Conservation (phyloP, 2,113 vertebrate species). For the Oryzias celebensis region DNA sequence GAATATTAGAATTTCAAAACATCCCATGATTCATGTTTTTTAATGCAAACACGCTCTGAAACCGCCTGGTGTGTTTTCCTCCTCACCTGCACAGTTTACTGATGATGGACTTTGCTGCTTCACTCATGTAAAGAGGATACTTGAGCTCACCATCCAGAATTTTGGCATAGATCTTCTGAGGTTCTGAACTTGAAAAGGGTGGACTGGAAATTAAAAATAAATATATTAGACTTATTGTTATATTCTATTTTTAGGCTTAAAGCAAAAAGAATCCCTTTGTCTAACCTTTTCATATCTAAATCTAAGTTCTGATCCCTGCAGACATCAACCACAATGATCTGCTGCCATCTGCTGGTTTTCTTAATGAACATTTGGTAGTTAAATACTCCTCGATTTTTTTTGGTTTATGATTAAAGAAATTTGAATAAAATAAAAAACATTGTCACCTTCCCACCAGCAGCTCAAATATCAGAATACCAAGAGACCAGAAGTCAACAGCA, state of each 20-base stretch:
- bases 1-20: too few relatives aligned
- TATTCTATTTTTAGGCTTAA: too few relatives aligned
- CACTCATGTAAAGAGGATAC: slow-evolving; percentile 76
- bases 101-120: slow-evolving; percentile 79
- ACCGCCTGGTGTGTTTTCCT: too few relatives aligned
- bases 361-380: not conserved
- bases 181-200: slow-evolving; percentile 82
- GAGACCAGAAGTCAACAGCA: slow-evolving; percentile 83
- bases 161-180: slow-evolving; percentile 81
- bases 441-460: slow-evolving; percentile 81
- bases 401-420: too few relatives aligned
- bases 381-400: too few relatives aligned
- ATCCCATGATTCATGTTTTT: not conserved
- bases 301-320: not conserved
- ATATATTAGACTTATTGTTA: not conserved
- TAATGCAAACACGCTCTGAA: not conserved
- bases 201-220: slow-evolving; percentile 64
- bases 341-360: slow-evolving; percentile 59
- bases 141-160: slow-evolving; percentile 79
- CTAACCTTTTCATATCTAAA: not conserved
- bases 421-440: not conserved
- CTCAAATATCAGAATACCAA: slow-evolving; percentile 81
- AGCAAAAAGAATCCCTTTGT: not conserved
- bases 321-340: slow-evolving; percentile 16
- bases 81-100: slow-evolving; percentile 82